phyloP scores from a whole-genome alignment of 1,140 invertebrate genomes.

The Tenebrio molitor region DNA sequence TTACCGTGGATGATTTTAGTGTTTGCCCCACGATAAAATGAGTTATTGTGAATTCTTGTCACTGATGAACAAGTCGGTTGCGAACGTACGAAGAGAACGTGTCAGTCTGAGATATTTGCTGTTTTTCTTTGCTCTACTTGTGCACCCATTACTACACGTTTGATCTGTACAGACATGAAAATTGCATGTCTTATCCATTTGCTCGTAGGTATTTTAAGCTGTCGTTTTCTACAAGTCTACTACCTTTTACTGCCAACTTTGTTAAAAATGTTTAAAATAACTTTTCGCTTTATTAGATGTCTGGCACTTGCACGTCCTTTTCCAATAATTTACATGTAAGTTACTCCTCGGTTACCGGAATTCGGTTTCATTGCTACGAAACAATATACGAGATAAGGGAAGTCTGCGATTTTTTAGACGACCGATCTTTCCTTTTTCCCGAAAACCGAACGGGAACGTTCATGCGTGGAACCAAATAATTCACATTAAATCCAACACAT shows the following conservation, averaged over 20 bases:
- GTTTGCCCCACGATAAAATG: slow-evolving; percentile 1
- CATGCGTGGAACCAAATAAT: neutral
- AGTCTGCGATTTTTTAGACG: neutral
- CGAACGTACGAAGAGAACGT: slow-evolving; percentile 24
- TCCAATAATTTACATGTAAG: slow-evolving; percentile 12
- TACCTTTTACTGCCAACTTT: slow-evolving; percentile 30
- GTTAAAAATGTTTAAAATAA: slow-evolving; percentile 40
- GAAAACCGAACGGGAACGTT: neutral
- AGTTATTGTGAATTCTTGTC: slow-evolving; percentile 26
- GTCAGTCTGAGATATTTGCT: slow-evolving; percentile 33
- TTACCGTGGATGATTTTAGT: neutral
- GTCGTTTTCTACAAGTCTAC: slow-evolving; percentile 40
- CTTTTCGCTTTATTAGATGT: slow-evolving; percentile 25
- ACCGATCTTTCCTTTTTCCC: neutral
- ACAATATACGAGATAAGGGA: neutral
- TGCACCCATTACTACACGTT: slow-evolving; percentile 34
- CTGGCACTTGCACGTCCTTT: slow-evolving; percentile 1
- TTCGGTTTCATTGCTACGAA: neutral
- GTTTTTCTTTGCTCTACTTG: slow-evolving; percentile 29
- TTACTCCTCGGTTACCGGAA: slow-evolving; percentile 3
- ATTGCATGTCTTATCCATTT: slow-evolving; percentile 41
- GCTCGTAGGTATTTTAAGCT: slow-evolving; percentile 37
- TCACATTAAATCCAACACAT: neutral
- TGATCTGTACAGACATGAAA: slow-evolving; percentile 43
- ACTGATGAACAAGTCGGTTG: slow-evolving; percentile 19